Evolutionary conservation across 2,888 invertebrate genomes (phyloP).

Genomic region (Thera britannica): DNA sequence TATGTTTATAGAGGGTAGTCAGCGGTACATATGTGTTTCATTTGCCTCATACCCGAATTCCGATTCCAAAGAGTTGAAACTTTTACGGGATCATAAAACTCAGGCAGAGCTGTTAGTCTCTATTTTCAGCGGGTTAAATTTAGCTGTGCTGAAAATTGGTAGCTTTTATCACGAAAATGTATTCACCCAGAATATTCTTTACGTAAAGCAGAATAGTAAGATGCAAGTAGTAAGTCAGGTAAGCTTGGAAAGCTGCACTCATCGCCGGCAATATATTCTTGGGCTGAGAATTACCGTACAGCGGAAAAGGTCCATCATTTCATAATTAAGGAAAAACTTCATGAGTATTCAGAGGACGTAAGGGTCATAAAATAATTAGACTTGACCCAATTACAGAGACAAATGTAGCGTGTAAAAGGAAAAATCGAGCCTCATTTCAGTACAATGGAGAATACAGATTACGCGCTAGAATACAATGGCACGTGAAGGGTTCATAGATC

Average conservation of each 20-base stretch:
- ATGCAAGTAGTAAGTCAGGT: slow-evolving; percentile 18
- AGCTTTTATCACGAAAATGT: not conserved
- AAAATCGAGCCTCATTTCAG: slow-evolving; percentile 31
- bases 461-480: slow-evolving; percentile 28
- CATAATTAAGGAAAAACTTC: slow-evolving; percentile 29
- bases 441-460: slow-evolving; percentile 30
- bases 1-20: no score
- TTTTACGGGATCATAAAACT: not conserved
- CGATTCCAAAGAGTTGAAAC: not conserved
- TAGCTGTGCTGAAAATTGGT: slow-evolving; percentile 4
- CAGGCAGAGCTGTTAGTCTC: not conserved
- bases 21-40: no score
- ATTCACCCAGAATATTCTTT: slow-evolving; percentile 11
- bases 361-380: slow-evolving; percentile 36
- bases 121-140: not conserved
- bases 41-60: no score
- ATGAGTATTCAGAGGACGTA: slow-evolving; percentile 20
- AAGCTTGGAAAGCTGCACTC: slow-evolving; percentile 16
- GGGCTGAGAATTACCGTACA: slow-evolving; percentile 21
- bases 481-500: slow-evolving; percentile 23
- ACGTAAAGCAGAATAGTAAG: slow-evolving; percentile 16
- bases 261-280: slow-evolving; percentile 28
- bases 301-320: slow-evolving; percentile 26
- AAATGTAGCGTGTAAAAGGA: slow-evolving; percentile 34
- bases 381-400: slow-evolving; percentile 40